Percentiles rank a stretch among this genome's conserved stretches.
Conservation (phyloP, 2,888 invertebrate genomes). For the Gerris lacustris region DNA sequence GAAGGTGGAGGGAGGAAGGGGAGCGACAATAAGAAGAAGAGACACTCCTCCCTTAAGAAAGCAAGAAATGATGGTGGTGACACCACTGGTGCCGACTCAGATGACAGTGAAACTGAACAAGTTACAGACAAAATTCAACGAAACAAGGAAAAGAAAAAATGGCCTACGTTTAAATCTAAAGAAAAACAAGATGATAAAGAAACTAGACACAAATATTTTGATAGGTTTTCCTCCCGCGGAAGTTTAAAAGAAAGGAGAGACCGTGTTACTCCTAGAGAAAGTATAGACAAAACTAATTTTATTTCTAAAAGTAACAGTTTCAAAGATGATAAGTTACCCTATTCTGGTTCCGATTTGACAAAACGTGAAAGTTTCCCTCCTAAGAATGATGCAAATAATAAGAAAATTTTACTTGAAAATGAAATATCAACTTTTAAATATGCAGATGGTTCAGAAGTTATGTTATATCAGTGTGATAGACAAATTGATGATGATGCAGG, state of each 20-base stretch:
- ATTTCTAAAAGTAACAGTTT: neutral
- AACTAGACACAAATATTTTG: neutral
- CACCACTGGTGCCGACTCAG: neutral
- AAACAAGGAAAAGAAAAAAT: neutral
- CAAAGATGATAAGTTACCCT: neutral
- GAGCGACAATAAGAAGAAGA: neutral
- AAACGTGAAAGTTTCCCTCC: neutral
- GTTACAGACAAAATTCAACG: neutral
- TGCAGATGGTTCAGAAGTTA: neutral
- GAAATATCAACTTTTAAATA: slow-evolving; percentile 3
- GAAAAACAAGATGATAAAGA: neutral
- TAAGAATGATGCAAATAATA: neutral
- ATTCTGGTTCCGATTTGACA: neutral
- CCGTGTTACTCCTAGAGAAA: neutral
- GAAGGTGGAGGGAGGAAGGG: neutral
- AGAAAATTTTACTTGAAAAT: neutral
- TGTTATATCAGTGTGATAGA: too few relatives aligned
- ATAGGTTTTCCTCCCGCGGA: neutral
- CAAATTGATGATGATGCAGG: too few relatives aligned
- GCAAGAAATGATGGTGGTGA: neutral
- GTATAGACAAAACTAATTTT: neutral
- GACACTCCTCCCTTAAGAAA: neutral
- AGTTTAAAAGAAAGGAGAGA: slow-evolving; percentile 1
- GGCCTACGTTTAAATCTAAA: neutral
- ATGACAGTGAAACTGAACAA: neutral